These are phyloP conservation scores for Neoaliturus tenellus DNA, from an alignment of 2,888 invertebrate species.

Conservation along the genomic window DNA sequence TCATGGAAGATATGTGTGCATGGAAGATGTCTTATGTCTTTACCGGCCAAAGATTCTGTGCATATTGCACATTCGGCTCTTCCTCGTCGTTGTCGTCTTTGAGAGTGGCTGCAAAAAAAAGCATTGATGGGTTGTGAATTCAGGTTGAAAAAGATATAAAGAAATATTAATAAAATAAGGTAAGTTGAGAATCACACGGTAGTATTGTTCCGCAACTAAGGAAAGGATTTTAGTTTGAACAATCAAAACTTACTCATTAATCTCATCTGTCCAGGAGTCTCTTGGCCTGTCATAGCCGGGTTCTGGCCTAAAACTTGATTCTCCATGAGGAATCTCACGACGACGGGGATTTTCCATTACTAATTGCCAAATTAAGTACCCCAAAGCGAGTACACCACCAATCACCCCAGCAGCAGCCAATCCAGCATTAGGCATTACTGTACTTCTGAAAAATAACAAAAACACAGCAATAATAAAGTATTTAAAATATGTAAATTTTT, in stretches of 20 bases:
- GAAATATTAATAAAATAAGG: too few relatives aligned
- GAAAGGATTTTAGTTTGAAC: too few relatives aligned
- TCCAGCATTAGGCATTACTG: too few relatives aligned
- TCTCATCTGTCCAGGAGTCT: not conserved
- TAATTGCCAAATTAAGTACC: slow-evolving; percentile 8
- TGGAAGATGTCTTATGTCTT: not conserved
- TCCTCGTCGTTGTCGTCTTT: not conserved
- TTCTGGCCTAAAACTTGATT: not conserved
- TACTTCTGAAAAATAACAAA: too few relatives aligned
- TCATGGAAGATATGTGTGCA: not conserved
- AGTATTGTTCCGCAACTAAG: too few relatives aligned
- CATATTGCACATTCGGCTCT: not conserved
- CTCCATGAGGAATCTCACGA: not conserved
- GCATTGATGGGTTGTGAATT: not conserved
- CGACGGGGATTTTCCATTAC: not conserved
- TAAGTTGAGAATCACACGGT: too few relatives aligned
- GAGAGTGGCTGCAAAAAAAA: not conserved
- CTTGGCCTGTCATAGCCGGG: slow-evolving; percentile 38
- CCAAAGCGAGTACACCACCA: slow-evolving; percentile 7
- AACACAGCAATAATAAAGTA: too few relatives aligned
- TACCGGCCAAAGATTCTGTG: not conserved
- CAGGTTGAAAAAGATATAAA: too few relatives aligned
- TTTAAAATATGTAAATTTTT: too few relatives aligned
- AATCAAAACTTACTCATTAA: slow-evolving; percentile 27
- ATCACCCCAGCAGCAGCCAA: slow-evolving; percentile 8